Evolutionary conservation across 2,113 vertebrate genomes (phyloP).

Genomic region (Cromileptes altivelis): DNA sequence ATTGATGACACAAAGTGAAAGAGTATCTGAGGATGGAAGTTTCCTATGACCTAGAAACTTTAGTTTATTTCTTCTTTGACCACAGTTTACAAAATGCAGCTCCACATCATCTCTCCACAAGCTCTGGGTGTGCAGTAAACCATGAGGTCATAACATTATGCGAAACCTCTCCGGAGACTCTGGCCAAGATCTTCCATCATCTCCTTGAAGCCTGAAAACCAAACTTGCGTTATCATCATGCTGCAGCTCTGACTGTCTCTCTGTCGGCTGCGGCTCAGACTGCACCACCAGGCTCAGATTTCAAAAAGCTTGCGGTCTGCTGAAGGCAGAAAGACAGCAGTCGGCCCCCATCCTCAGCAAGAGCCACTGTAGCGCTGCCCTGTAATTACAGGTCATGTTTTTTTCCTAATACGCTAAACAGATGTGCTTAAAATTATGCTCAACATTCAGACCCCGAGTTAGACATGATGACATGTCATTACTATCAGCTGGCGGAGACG

Average conservation of each 20-base stretch:
- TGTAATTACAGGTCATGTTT: constrained; percentile 81
- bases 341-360: constrained; percentile 61
- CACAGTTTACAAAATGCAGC: constrained; percentile 10
- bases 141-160: constrained; percentile 12
- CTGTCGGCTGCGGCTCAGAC: constrained; percentile 36
- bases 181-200: constrained; percentile 38
- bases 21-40: neutral
- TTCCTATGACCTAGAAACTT: neutral
- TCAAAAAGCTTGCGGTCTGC: constrained; percentile 74
- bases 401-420: constrained; percentile 80
- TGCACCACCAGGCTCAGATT: constrained; percentile 70
- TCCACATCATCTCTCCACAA: neutral
- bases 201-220: constrained; percentile 42
- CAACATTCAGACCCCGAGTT: constrained; percentile 56
- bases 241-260: constrained; percentile 50
- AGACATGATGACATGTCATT: constrained; percentile 65
- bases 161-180: constrained; percentile 6
- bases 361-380: constrained; percentile 69
- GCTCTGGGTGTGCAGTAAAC: constrained; percentile 11
- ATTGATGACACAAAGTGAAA: constrained; percentile 11
- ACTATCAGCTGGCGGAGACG: constrained; percentile 52
- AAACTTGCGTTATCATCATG: constrained; percentile 42
- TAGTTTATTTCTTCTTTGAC: neutral
- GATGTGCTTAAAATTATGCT: constrained; percentile 75
- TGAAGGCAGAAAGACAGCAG: constrained; percentile 67